Base-by-base conservation (phyloP, 2,113 vertebrate species). In the Dasyurus viverrinus region DNA sequence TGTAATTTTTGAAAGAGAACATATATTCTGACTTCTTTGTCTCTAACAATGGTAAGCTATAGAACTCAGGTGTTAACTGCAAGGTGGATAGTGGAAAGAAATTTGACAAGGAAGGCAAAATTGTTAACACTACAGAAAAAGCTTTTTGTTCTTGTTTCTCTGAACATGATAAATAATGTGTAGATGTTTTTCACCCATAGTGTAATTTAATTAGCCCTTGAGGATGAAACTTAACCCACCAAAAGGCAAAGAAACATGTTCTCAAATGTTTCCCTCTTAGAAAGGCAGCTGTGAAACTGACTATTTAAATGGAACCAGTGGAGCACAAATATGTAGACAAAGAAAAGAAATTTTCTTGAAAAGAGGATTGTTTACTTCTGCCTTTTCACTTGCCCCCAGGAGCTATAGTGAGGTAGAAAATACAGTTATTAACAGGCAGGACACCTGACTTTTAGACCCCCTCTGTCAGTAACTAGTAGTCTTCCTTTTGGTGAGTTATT, bases 161-260 rank as follows among this genome's bases (percentile, higher is more conserved):
- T 10, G 57, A 93, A 89, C 92, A 10, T 53, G 6, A 95, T 96
- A 57, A 96, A 93, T 95, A 36, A 4, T 55, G 46, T 94, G 89
- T 90, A 68, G 46, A 10, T 90, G 90, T 2, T 94, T 54, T 90
- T 91, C 89, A 92, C 0, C 94, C 47, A 97, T 94, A 89, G 89
- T 95, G 50, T 26, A 94, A 26, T 97, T 98, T 92, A 96, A 46
- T 96, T 95, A 97, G 91, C 92, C 96, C 97, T 91, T 8, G 55
- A 25, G 14, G n/a, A 93, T 30, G 26, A 9, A 90, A 30, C 50
- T 27, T 26, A 68, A 90, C 50, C 46, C 93, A 47, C 53, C 92
- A 8, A 52, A 93, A 98, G 48, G 94, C 53, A 89, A n/a, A 94
- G 60, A 95, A 93, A 26, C 19, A 89, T 47, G 46, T 95, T 97